Evolutionary conservation across 30 jellyfish, hydroid and myxozoan species (phyloP), one percentile per base, ranked within the genome.

Genomic region (Nemopilema nomurai): DNA sequence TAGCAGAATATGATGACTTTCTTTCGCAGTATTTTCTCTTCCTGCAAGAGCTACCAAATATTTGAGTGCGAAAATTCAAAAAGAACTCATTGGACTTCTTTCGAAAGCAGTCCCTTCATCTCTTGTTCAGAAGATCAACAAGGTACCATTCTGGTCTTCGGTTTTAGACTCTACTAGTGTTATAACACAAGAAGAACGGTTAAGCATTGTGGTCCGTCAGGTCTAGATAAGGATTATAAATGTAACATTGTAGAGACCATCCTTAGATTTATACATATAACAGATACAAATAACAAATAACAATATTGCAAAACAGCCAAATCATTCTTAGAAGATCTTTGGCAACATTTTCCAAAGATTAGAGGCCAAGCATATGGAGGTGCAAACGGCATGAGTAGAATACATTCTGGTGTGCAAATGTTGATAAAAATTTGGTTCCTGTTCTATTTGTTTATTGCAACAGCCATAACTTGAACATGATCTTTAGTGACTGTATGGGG

Each of bases 331-430:
- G 86, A 76, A 76, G 49, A 51, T 53, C 86, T 23, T 76, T 49
- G 80, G 52, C 1, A 49, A 76, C 8, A 76, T 16, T 22, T 77
- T 33, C 31, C 78, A n/a, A 77, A 53, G 69, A 77, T 77, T 1
- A 53, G 87, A 27, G 77, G 79, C 87, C 87, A 77, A 28, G 87
- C 79, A 63, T 77, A 51, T 65, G 79, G 63, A 51, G 87, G 87
- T 31, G 87, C 87, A 77, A 77, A 62, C 21, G 79, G 51, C 78
- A 51, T 77, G 79, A 51, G 79, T 77, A 64, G 79, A 51, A 77
- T 65, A 21, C 77, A 77, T 53, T 79, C 78, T 51, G 87, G 87
- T 62, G 87, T 77, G 87, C 78, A 77, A 57, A 29, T 22, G 53
- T 62, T 77, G 28, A 77, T 77, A 22, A 77, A 77, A 62, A 51